These are phyloP conservation scores for Lasioglossum zephyrum DNA, from an alignment of 2,888 invertebrate species.

Conservation along the genomic window DNA sequence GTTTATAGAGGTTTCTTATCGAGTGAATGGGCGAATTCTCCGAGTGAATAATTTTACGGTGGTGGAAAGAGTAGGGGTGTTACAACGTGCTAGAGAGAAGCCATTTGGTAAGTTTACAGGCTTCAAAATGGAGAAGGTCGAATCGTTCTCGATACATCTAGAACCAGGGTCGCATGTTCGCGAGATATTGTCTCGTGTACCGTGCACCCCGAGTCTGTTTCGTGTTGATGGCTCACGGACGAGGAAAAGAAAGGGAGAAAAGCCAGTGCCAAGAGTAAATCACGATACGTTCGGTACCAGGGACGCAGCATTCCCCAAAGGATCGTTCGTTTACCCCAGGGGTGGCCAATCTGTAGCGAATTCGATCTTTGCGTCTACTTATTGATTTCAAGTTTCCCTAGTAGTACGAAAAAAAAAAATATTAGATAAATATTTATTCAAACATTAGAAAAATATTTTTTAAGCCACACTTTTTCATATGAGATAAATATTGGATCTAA, in stretches of 20 bases:
- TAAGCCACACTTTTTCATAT: too few relatives aligned
- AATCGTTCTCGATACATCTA: conserved; percentile 75
- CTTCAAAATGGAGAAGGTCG: conserved; percentile 55
- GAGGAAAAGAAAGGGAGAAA: conserved; percentile 49
- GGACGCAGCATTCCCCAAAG: conserved; percentile 65
- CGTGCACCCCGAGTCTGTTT: not conserved
- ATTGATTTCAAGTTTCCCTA: too few relatives aligned
- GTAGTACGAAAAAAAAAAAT: too few relatives aligned
- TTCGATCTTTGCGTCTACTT: too few relatives aligned
- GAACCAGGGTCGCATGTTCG: conserved; percentile 71
- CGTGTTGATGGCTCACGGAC: not conserved
- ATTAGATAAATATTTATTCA: too few relatives aligned
- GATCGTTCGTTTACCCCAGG: not conserved
- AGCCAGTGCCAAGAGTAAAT: conserved; percentile 72
- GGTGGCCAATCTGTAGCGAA: too few relatives aligned
- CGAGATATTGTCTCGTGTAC: conserved; percentile 26
- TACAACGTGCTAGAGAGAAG: not conserved
- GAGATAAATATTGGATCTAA: too few relatives aligned
- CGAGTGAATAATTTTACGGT: too few relatives aligned
- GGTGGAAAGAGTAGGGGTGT: not conserved
- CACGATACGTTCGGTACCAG: conserved; percentile 77
- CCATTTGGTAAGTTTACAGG: not conserved
- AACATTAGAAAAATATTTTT: too few relatives aligned
- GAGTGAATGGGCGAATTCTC: not conserved
- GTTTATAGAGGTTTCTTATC: not conserved